phyloP scores from a whole-genome alignment of 2,888 invertebrate genomes.

The Adelognathus sp. region DNA sequence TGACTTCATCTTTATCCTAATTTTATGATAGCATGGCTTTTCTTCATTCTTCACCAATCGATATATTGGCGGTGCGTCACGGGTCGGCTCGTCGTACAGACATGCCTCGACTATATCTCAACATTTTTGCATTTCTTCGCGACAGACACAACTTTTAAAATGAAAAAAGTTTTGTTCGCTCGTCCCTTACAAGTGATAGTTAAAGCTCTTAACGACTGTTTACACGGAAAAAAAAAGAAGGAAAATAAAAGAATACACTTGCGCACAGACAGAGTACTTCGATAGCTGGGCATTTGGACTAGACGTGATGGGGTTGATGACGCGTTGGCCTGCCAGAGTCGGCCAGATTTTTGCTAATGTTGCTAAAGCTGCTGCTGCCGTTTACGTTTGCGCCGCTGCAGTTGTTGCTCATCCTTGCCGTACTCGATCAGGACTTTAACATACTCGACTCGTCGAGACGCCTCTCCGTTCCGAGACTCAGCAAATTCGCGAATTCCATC shows the following conservation, averaged over 20 bases:
- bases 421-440: slow-evolving; percentile 82
- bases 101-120: background rate
- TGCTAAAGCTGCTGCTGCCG: slow-evolving; percentile 33
- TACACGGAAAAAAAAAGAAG: slow-evolving; percentile 16
- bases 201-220: slow-evolving; percentile 79
- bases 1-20: slow-evolving; percentile 26
- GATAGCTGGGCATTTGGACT: slow-evolving; percentile 79
- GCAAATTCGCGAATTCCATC: slow-evolving; percentile 93
- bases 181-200: slow-evolving; percentile 73
- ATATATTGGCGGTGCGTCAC: background rate
- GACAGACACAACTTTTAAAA: background rate
- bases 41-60: background rate
- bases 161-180: background rate
- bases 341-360: slow-evolving; percentile 21
- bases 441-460: slow-evolving; percentile 83
- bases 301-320: slow-evolving; percentile 80
- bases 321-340: slow-evolving; percentile 69
- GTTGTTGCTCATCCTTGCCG: slow-evolving; percentile 64
- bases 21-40: slow-evolving; percentile 51
- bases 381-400: background rate
- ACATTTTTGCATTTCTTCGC: background rate
- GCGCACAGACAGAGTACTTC: slow-evolving; percentile 73
- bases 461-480: slow-evolving; percentile 93
- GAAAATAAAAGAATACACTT: slow-evolving; percentile 76
- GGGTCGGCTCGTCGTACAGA: background rate